A percentile compares a stretch with the other conserved stretches of the same genome.
Evolutionary conservation across 2,888 invertebrate genomes (phyloP).

Genomic region (Harpalus rubripes): DNA sequence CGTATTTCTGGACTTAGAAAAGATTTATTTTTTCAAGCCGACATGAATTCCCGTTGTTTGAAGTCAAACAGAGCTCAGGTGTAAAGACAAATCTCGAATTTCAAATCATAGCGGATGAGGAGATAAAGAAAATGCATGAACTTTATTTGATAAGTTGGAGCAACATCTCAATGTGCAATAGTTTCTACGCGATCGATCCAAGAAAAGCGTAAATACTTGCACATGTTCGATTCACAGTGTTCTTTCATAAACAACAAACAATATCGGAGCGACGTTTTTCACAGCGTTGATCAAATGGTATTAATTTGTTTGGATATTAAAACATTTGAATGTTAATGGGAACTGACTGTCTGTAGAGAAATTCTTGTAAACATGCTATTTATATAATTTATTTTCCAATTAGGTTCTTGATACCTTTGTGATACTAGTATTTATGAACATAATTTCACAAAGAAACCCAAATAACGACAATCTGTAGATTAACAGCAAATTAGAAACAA

Average conservation of each 20-base stretch:
- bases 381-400: neutral
- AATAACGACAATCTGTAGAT: neutral
- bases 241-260: conserved; percentile 42
- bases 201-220: conserved; percentile 34
- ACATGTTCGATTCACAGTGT: conserved; percentile 44
- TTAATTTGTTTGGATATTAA: conserved; percentile 19
- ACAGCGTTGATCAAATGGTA: conserved; percentile 21
- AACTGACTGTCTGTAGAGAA: neutral
- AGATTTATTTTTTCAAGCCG: conserved; percentile 53
- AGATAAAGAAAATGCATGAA: conserved; percentile 45
- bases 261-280: conserved; percentile 31
- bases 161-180: conserved; percentile 47
- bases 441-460: neutral
- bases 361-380: neutral
- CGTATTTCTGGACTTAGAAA: conserved; percentile 23
- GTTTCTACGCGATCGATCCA: conserved; percentile 17
- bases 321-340: neutral
- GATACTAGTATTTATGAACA: neutral
- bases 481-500: neutral
- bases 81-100: conserved; percentile 31
- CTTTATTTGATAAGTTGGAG: conserved; percentile 46
- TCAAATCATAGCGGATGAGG: conserved; percentile 33
- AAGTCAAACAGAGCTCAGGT: conserved; percentile 35
- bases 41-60: neutral
- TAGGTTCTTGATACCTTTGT: neutral